Evolutionary conservation across 2,888 invertebrate species (phyloP), one percentile per base, ranked within the genome.

Genomic region (Tenodera sinensis): DNA sequence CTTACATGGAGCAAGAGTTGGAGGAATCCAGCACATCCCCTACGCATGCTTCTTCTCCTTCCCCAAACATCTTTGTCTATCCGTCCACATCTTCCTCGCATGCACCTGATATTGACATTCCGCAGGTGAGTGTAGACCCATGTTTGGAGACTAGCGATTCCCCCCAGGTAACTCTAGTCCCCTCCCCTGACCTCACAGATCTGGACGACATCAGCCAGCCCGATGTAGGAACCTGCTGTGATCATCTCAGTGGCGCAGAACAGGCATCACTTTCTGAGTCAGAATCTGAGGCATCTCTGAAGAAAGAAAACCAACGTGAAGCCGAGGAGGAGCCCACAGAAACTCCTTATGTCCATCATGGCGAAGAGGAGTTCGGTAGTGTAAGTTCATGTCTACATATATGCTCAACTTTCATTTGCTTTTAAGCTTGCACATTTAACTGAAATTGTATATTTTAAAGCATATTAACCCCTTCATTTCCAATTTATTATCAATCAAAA

Each of bases 151-250:
- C 28, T 86, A 87, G 87, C 83, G 83, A 83, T 34, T 34, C 87
- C 87, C 90, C 85, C 92, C 88, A 85, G 28, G 82, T 88, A 54
- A 85, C 81, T 84, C 30, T 86, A 89, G 87, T 47, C 34, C 89
- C 87, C 83, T 89, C 42, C 87, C 93, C 93, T 93, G 91, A 93
- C 91, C 92, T 92, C 91, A 92, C 93, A 96, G 96, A 96, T 94
- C 94, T 96, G 92, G 96, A 96, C 93, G 96, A 96, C 92, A 95
- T 96, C 92, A 95, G 95, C 92, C 96, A 96, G 92, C 96, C 95
- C 90, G 96, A 96, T 91, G 95, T 95, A 93, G 95, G 95, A 90
- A 92, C 93, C 71, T 93, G 93, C 87, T 94, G 93, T n/a, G 95
- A 94, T 91, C 93, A 93, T 86, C 94, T 94, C 91, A 93, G 94